These are phyloP conservation scores for Zonitis immaculata DNA, from an alignment of 2,888 invertebrate genomes.

Conservation along the genomic window DNA sequence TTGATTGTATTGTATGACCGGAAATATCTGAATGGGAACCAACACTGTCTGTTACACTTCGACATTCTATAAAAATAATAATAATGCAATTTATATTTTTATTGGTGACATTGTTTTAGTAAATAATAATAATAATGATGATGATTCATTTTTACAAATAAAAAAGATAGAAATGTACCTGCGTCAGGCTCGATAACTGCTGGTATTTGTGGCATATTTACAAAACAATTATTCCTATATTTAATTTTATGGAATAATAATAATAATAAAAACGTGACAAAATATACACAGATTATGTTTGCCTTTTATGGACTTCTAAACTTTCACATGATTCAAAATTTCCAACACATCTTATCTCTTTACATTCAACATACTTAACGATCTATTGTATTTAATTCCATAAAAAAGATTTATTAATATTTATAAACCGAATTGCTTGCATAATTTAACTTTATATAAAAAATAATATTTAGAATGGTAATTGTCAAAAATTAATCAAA, in stretches of 20 bases:
- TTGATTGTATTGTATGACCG: constrained; percentile 49
- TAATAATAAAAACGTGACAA: background rate
- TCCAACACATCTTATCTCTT: constrained; percentile 7
- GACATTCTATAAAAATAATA: constrained; percentile 37
- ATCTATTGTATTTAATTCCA: constrained; percentile 6
- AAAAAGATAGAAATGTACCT: constrained; percentile 30
- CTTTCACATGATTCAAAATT: background rate
- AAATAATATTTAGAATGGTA: constrained; percentile 17
- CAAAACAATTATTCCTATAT: constrained; percentile 21
- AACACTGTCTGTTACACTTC: constrained; percentile 56
- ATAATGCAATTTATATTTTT: constrained; percentile 5
- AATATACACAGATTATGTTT: background rate
- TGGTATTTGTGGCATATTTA: constrained; percentile 38
- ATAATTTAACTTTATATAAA: constrained; percentile 27
- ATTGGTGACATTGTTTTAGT: constrained; percentile 27
- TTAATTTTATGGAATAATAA: background rate
- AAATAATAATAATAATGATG: too few relatives aligned
- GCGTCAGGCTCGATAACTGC: constrained; percentile 38
- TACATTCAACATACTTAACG: constrained; percentile 4
- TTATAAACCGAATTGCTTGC: constrained; percentile 27
- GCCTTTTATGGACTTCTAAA: background rate
- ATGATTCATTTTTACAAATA: constrained; percentile 26
- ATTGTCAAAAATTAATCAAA: constrained; percentile 21
- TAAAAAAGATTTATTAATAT: constrained; percentile 26
- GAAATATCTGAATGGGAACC: constrained; percentile 61